Evolutionary conservation across 2,113 vertebrate genomes (phyloP).

Genomic region (Microcebus tavaratra): DNA sequence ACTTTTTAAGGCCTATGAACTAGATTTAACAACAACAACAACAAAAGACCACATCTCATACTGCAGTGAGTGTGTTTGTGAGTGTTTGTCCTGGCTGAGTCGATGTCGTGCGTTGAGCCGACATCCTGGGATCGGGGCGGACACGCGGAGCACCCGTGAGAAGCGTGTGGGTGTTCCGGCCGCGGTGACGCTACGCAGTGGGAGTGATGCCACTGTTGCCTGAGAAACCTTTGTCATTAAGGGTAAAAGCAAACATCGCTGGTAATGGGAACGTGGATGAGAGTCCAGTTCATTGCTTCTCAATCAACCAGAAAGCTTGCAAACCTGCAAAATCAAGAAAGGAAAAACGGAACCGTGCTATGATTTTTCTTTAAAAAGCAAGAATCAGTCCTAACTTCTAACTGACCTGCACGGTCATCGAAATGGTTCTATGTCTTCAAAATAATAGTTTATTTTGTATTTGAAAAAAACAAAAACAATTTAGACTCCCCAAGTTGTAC

Average conservation of each 20-base stretch:
- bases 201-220: neutral
- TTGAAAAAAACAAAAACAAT: neutral
- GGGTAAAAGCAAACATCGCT: neutral
- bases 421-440: neutral
- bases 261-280: neutral
- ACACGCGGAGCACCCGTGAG: accelerated
- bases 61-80: slow-evolving; percentile 9
- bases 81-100: slow-evolving; percentile 19
- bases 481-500: neutral
- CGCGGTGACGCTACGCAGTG: accelerated
- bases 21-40: slow-evolving; percentile 45
- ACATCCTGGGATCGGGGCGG: neutral
- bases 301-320: neutral
- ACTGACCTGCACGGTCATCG: accelerated
- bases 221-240: neutral
- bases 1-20: slow-evolving; percentile 77
- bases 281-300: neutral
- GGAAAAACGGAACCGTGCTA: neutral
- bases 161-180: neutral
- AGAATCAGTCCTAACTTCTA: neutral
- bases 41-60: neutral
- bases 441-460: neutral
- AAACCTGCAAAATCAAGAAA: neutral
- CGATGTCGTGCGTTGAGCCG: neutral
- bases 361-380: neutral